Evolutionary conservation across 2,113 vertebrate genomes (phyloP).

Genomic region (Marcusenius ussheri): DNA sequence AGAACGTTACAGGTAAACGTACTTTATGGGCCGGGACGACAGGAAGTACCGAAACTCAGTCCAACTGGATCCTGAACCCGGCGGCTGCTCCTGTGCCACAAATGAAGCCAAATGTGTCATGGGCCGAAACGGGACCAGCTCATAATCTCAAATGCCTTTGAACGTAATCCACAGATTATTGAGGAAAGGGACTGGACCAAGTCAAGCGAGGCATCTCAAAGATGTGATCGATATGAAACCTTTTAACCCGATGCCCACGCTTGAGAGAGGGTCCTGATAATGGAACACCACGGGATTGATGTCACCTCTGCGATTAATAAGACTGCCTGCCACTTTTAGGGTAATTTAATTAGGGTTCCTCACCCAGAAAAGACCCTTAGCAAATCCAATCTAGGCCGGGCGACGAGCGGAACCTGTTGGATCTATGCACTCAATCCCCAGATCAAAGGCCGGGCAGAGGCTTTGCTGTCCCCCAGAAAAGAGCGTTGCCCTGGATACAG

Average conservation of each 20-base stretch:
- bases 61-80: not conserved
- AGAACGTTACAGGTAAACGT: not conserved
- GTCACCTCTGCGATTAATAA: constrained; percentile 64
- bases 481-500: constrained; percentile 23
- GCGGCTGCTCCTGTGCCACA: not conserved
- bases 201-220: constrained; percentile 45
- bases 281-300: constrained; percentile 51
- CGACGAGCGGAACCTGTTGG: constrained; percentile 1
- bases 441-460: constrained; percentile 10
- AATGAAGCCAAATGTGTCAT: not conserved
- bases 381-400: constrained; percentile 57
- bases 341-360: constrained; percentile 67
- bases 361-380: constrained; percentile 50
- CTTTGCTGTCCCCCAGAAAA: not conserved
- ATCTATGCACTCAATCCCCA: constrained; percentile 11
- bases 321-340: constrained; percentile 56
- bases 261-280: not conserved
- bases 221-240: constrained; percentile 56
- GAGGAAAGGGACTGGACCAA: constrained; percentile 38
- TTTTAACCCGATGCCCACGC: constrained; percentile 52
- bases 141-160: constrained; percentile 2
- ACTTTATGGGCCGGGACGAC: not conserved
- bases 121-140: not conserved
- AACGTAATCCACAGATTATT: constrained; percentile 28
- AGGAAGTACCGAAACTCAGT: not conserved